Evolutionary conservation across 30 jellyfish, hydroid and myxozoan genomes (phyloP).

Genomic region (Rhopilema esculentum): DNA sequence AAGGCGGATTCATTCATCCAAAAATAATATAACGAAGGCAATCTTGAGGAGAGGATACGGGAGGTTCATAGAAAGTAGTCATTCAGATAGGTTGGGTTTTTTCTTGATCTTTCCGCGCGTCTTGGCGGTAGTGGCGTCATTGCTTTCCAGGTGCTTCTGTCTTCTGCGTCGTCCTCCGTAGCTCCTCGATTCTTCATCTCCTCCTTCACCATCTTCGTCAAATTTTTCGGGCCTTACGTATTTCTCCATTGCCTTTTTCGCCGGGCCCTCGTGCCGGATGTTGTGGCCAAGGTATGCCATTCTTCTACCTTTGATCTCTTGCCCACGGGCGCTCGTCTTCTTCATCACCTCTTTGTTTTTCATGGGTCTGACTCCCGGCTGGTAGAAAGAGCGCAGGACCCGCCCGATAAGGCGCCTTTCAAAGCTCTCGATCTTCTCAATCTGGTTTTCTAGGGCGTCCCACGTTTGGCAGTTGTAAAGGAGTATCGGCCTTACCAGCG

Average conservation of each 20-base stretch:
- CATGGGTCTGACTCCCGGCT: neutral
- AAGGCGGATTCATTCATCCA: too few species aligned
- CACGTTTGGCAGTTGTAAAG: neutral
- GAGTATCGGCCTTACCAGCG: neutral
- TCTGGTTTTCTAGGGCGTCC: neutral
- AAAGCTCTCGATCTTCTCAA: neutral
- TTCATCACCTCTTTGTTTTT: neutral
- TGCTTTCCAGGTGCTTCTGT: neutral
- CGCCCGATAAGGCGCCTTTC: neutral
- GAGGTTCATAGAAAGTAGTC: too few species aligned
- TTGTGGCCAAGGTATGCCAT: neutral
- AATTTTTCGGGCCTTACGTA: neutral
- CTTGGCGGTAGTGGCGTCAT: neutral
- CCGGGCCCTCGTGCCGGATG: neutral
- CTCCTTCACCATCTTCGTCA: neutral
- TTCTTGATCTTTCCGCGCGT: neutral
- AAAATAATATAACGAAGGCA: too few species aligned
- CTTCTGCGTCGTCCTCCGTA: too few species aligned
- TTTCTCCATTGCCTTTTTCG: neutral
- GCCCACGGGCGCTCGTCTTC: neutral
- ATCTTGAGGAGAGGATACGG: too few species aligned
- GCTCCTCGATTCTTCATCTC: neutral
- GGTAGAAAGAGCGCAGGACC: neutral
- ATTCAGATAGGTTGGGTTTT: neutral
- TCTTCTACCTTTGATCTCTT: neutral